These are phyloP conservation scores for Sesamia nonagrioides DNA, from an alignment of 1,140 invertebrate genomes.

Conservation along the genomic window DNA sequence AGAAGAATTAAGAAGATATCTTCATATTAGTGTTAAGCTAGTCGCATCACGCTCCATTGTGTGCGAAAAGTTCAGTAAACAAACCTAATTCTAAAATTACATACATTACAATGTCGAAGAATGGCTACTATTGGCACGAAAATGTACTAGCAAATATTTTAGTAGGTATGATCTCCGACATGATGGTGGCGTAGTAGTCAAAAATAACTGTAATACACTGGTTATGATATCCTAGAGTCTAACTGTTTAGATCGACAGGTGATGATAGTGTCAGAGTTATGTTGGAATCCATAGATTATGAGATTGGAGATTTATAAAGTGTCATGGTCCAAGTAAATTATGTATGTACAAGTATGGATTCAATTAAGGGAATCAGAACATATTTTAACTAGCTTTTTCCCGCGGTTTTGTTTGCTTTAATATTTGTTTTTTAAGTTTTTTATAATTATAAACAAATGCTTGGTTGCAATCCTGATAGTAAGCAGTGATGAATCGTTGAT, in stretches of 20 bases:
- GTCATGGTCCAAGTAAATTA: no score
- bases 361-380: no score
- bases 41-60: background rate
- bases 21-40: no score
- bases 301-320: background rate
- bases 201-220: background rate
- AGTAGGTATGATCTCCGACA: background rate
- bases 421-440: no score
- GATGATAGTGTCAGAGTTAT: background rate
- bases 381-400: no score
- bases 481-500: no score
- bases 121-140: conserved; percentile 13
- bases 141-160: conserved; percentile 19
- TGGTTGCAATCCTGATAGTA: no score
- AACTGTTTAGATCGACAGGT: background rate
- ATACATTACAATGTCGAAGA: conserved; percentile 19
- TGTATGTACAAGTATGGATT: no score
- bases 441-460: no score
- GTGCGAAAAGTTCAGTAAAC: background rate
- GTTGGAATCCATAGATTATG: background rate
- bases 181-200: background rate
- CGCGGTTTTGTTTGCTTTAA: no score
- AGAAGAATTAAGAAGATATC: background rate
- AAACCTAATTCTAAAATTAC: background rate
- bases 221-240: conserved; percentile 4